phyloP scores from a whole-genome alignment of 2,888 invertebrate genomes.

The Lomographa bimaculata region DNA sequence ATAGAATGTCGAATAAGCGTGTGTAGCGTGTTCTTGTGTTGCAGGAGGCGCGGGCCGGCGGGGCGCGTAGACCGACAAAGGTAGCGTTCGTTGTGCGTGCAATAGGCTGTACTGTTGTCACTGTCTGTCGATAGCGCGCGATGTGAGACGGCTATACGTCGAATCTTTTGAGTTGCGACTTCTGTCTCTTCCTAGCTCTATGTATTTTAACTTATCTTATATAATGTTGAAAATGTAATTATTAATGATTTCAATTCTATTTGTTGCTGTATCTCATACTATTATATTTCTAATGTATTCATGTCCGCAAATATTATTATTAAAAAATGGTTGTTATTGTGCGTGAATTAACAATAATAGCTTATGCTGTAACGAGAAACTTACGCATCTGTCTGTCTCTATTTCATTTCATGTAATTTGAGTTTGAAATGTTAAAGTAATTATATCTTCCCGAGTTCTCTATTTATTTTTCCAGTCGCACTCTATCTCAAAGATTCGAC shows the following conservation, averaged over 20 bases:
- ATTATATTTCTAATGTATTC: conserved; percentile 11
- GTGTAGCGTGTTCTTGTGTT: conserved; percentile 83
- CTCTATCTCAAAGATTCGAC: conserved; percentile 61
- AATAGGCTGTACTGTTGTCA: conserved; percentile 83
- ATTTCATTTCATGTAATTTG: no score
- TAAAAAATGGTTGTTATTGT: no score
- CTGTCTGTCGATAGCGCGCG: conserved; percentile 80
- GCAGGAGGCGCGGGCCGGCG: conserved; percentile 76
- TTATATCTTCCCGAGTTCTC: no score
- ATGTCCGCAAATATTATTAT: no score
- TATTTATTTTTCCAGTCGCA: conserved; percentile 53
- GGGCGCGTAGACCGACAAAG: conserved; percentile 77
- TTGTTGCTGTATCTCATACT: background rate
- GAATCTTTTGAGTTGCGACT: conserved; percentile 47
- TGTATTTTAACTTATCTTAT: no score
- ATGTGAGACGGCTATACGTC: conserved; percentile 73
- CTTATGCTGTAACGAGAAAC: no score
- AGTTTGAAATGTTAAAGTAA: no score
- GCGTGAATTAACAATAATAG: no score
- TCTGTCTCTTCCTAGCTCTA: conserved; percentile 29
- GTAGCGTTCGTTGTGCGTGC: conserved; percentile 84
- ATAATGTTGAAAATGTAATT: no score
- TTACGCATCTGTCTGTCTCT: no score
- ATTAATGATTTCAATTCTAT: conserved; percentile 3
- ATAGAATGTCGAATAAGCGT: conserved; percentile 61